Evolutionary conservation across 2,113 vertebrate genomes (phyloP).

Genomic region (Vidua chalybeata): DNA sequence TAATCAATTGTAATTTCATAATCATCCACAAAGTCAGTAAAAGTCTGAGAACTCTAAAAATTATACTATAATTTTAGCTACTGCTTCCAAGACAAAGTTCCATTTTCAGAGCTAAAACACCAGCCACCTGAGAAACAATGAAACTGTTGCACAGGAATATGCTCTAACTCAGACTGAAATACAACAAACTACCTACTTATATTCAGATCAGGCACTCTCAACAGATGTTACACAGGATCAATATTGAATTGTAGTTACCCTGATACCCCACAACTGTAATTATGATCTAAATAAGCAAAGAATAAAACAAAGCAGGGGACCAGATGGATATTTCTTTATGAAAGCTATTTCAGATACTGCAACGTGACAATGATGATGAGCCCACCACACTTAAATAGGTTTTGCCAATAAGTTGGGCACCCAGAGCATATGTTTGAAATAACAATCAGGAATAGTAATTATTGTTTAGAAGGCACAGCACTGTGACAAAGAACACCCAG

Average conservation of each 20-base stretch:
- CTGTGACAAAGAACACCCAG: background rate
- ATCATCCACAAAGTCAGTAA: background rate
- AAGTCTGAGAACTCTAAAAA: background rate
- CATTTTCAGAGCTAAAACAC: background rate
- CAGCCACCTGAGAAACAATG: background rate
- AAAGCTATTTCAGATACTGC: slow-evolving; percentile 12
- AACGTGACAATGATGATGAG: background rate
- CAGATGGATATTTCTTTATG: background rate
- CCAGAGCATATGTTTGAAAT: background rate
- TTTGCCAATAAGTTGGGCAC: background rate
- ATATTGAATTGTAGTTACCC: background rate
- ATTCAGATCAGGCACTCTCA: slow-evolving; percentile 11
- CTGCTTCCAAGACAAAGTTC: background rate
- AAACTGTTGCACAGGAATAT: background rate
- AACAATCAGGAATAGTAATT: background rate
- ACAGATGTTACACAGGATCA: slow-evolving; percentile 48
- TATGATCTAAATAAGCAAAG: slow-evolving; percentile 33
- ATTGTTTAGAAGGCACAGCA: background rate
- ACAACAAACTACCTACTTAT: background rate
- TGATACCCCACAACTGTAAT: slow-evolving; percentile 25
- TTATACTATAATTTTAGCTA: background rate
- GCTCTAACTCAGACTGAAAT: background rate
- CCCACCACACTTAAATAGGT: background rate
- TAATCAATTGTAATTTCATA: background rate
- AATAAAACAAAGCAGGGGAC: slow-evolving; percentile 22